A percentile compares a stretch with the other conserved stretches of the same genome.
These are phyloP conservation scores for Podotricha telesiphe DNA, from an alignment of 2,888 invertebrate genomes.

Conservation along the genomic window DNA sequence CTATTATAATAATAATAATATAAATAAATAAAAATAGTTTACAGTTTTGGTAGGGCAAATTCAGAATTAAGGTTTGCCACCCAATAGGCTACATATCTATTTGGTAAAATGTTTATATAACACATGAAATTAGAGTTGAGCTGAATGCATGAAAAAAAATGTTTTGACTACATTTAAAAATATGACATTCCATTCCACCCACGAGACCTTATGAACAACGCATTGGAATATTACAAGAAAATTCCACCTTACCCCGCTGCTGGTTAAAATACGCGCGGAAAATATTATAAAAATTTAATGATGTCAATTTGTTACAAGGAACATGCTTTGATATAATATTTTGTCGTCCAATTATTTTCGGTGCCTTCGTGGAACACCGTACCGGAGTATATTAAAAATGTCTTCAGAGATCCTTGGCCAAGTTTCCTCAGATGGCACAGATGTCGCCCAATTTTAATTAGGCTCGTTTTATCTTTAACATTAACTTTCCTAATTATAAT, in stretches of 20 bases:
- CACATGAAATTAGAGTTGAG: neutral
- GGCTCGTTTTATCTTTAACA: slow-evolving; percentile 38
- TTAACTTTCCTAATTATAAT: slow-evolving; percentile 43
- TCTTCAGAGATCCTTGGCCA: slow-evolving; percentile 19
- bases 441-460: slow-evolving; percentile 38
- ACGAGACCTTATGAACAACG: neutral
- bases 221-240: neutral
- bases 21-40: too few species aligned
- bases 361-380: slow-evolving; percentile 23
- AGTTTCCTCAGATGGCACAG: slow-evolving; percentile 25
- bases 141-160: neutral
- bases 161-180: neutral
- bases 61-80: too few species aligned
- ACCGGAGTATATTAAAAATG: slow-evolving; percentile 31
- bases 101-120: neutral
- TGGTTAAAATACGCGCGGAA: slow-evolving; percentile 9
- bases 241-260: neutral
- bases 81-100: too few species aligned
- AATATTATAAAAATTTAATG: slow-evolving; percentile 16
- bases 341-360: slow-evolving; percentile 36
- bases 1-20: too few species aligned
- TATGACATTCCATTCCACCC: neutral
- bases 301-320: slow-evolving; percentile 13
- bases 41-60: too few species aligned
- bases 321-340: slow-evolving; percentile 35